These are phyloP conservation scores for Rhea pennata DNA, from an alignment of 2,113 vertebrate species.

Conservation along the genomic window DNA sequence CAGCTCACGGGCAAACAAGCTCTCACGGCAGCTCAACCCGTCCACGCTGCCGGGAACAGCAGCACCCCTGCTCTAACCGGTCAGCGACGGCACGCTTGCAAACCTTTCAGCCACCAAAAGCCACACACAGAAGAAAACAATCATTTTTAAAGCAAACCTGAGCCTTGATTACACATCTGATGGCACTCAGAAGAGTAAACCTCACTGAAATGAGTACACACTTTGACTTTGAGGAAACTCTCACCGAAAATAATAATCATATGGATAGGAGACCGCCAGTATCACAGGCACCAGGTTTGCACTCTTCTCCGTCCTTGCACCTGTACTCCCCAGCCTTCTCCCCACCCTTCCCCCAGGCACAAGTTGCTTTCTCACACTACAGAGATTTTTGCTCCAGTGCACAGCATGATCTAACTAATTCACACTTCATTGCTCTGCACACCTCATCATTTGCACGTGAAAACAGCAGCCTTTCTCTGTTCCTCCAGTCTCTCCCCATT, in stretches of 20 bases:
- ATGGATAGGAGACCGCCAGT: background rate
- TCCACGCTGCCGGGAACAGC: background rate
- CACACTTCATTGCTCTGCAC: conserved; percentile 42
- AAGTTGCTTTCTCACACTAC: conserved; percentile 2
- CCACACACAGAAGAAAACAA: background rate
- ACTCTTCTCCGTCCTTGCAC: background rate
- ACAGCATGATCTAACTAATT: conserved; percentile 40
- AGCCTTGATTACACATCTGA: background rate
- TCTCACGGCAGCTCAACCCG: background rate
- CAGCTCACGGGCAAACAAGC: background rate
- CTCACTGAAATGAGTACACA: background rate
- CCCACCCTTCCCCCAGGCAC: background rate
- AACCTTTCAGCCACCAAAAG: background rate
- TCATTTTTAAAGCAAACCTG: no score
- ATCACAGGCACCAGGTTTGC: background rate
- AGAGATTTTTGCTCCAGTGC: conserved; percentile 27
- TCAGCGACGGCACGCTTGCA: background rate
- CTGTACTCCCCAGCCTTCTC: background rate
- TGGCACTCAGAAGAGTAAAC: background rate
- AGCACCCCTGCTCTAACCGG: background rate
- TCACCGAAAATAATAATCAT: background rate
- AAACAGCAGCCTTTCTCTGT: conserved; percentile 20
- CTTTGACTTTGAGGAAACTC: background rate
- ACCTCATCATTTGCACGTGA: conserved; percentile 44
- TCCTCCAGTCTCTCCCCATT: background rate